A percentile compares a stretch with the other conserved stretches of the same genome.
Evolutionary conservation across 2,888 invertebrate genomes (phyloP).

Genomic region (Meteorus cinctellus): DNA sequence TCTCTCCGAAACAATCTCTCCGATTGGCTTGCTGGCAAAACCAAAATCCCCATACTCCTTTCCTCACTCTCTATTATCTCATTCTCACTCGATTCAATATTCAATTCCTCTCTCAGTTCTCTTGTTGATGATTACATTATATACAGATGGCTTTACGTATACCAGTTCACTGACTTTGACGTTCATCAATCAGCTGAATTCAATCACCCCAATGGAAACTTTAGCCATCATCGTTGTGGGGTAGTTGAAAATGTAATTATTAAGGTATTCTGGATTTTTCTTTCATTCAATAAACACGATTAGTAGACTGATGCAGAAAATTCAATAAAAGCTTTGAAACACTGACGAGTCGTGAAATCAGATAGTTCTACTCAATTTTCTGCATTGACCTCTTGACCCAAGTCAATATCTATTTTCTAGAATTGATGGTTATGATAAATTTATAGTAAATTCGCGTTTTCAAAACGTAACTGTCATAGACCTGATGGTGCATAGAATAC

Average conservation of each 20-base stretch:
- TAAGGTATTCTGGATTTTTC: background rate
- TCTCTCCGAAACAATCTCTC: conserved; percentile 43
- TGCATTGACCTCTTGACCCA: too few species aligned
- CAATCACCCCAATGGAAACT: background rate
- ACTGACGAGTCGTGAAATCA: background rate
- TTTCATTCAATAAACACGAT: too few species aligned
- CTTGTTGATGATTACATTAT: conserved; percentile 9
- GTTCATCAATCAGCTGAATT: conserved; percentile 8
- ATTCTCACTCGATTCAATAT: background rate
- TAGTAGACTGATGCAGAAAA: background rate
- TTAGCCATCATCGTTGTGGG: conserved; percentile 1
- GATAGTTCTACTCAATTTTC: too few species aligned
- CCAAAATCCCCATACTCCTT: background rate
- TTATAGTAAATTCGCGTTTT: too few species aligned
- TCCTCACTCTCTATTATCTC: conserved; percentile 9
- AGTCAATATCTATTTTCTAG: too few species aligned
- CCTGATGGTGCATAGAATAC: too few species aligned
- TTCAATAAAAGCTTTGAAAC: background rate
- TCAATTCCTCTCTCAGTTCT: background rate
- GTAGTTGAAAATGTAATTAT: background rate
- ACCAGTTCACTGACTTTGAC: conserved; percentile 2
- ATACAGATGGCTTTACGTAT: conserved; percentile 23
- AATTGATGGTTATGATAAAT: too few species aligned
- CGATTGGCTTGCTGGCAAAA: conserved; percentile 27
- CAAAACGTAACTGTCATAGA: too few species aligned